Evolutionary conservation across 1,140 invertebrate species (phyloP), one percentile per base, ranked within the genome.

Genomic region (Portunus trituberculatus): DNA sequence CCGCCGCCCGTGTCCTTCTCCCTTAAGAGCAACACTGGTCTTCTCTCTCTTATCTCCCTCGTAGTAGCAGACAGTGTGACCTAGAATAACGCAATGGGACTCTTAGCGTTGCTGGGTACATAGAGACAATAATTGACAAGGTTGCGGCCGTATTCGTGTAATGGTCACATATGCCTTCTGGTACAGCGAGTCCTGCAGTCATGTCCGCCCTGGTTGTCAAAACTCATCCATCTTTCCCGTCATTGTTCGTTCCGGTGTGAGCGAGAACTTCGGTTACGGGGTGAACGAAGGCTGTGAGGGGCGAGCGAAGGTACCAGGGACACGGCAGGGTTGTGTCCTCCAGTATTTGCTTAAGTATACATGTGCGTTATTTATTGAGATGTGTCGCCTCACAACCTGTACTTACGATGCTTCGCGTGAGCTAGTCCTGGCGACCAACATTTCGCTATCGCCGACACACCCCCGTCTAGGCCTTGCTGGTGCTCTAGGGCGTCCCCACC

Each of bases 271-370:
- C 25, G 92, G 67, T 8, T 4, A 45, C 10, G 45, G 28, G 4
- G 3, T 82, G 93, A 94, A 67, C 93, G 93, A 94, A 94, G 93
- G 88, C 3, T 29, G 25, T 31, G 93, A 31, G 32, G 20, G 28
- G 88, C 83, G 93, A 94, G 93, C 93, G 93, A 94, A 94, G 87
- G 93, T 29, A 39, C 16, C 28, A 82, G 87, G 87, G 67, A 29
- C 25, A 87, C 84, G 67, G 46, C 25, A 4, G 67, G 88, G 45
- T 89, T 94, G 93, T 94, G 88, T 94, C 93, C 87, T 84, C 93
- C 93, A 86, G 93, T 94, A 94, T 94, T 94, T 94, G 93, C 93
- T 94, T 94, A 94, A 94, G 88, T 94, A 94, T 94, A 94, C 93
- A 94, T 91, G 93, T 94, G 88, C 89, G 93, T 94, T 94, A 94